phyloP scores from a whole-genome alignment of 2,888 invertebrate genomes.

The Nephrotoma appendiculata region DNA sequence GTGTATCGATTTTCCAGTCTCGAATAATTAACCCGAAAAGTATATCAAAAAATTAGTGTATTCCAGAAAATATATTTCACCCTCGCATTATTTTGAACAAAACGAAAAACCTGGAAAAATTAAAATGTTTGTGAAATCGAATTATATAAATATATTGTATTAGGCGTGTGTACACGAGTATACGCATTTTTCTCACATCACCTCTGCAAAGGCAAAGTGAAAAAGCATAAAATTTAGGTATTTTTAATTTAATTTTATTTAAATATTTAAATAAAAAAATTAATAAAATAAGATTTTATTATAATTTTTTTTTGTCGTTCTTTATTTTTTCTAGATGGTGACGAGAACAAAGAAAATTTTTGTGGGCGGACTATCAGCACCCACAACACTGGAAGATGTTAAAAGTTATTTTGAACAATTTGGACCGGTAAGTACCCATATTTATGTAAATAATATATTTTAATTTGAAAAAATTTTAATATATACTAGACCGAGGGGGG shows the following conservation, averaged over 20 bases:
- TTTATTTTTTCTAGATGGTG: constrained; percentile 72
- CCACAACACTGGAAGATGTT: constrained; percentile 98
- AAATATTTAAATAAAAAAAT: background rate
- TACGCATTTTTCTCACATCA: background rate
- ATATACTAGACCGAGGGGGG: too few relatives aligned
- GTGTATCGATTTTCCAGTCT: too few relatives aligned
- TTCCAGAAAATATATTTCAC: background rate
- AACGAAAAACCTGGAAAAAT: too few relatives aligned
- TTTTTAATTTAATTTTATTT: background rate
- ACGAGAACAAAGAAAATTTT: constrained; percentile 99
- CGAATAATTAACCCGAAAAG: background rate
- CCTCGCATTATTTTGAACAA: background rate
- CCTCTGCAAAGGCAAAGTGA: background rate
- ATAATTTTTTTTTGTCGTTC: constrained; percentile 5
- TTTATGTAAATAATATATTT: background rate
- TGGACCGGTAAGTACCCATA: constrained; percentile 80
- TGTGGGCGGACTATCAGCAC: constrained; percentile 98
- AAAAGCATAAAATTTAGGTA: background rate
- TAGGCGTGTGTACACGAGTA: background rate
- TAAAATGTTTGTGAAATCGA: background rate
- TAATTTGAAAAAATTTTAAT: background rate
- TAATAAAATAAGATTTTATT: background rate
- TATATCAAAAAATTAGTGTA: background rate
- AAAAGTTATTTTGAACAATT: constrained; percentile 99
- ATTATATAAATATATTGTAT: background rate